phyloP scores from a whole-genome alignment of 2,113 vertebrate species.

The Megaceryle maxima region DNA sequence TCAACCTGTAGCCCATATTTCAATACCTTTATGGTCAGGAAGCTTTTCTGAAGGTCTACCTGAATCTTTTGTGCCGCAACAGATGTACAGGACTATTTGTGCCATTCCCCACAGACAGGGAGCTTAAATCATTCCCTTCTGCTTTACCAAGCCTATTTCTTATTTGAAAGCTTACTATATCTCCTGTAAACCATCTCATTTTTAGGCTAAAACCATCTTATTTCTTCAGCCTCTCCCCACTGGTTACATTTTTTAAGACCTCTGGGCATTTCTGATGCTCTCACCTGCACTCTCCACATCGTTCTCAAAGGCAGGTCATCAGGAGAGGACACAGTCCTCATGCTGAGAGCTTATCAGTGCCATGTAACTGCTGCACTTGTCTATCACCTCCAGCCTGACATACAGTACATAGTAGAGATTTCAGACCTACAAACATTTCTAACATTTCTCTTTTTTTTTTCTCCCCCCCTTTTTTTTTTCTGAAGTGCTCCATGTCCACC shows the following conservation, averaged over 20 bases:
- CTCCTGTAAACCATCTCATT: neutral
- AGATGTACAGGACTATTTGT: neutral
- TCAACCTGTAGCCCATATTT: neutral
- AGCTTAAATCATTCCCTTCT: neutral
- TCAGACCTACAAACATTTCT: neutral
- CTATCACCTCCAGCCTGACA: conserved; percentile 16
- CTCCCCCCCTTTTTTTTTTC: neutral
- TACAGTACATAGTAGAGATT: neutral
- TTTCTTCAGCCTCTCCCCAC: neutral
- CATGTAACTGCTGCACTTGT: neutral
- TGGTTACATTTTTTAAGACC: neutral
- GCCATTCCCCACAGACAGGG: neutral
- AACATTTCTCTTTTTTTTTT: neutral
- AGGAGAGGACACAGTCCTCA: neutral
- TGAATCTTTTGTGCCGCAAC: neutral
- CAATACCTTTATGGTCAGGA: neutral
- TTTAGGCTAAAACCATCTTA: neutral
- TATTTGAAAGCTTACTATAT: neutral
- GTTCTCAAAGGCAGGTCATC: conserved; percentile 17
- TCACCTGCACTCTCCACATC: neutral
- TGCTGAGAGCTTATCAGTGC: conserved; percentile 34
- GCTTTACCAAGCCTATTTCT: neutral
- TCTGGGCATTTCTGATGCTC: neutral
- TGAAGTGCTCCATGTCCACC: neutral
- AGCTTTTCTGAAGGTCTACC: neutral